Evolutionary conservation across 2,888 invertebrate genomes (phyloP), one percentile per base, ranked within the genome.

Genomic region (Caenorhabditis zanzibari): DNA sequence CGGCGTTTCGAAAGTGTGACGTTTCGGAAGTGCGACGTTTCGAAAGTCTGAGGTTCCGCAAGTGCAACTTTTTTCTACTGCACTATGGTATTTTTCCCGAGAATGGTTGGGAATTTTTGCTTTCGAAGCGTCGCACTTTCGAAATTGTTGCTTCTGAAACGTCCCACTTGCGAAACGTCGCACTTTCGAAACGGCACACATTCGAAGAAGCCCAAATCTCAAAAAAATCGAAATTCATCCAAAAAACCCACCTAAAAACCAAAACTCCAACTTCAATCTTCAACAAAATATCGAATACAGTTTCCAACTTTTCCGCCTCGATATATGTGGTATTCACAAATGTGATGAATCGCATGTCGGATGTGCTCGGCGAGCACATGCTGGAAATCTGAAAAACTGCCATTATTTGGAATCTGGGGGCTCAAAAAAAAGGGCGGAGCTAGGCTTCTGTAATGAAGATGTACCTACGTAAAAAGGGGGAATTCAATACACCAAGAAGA

Each of bases 301-400:
- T 16, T 22, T 58, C 66, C 54, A 72, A 19, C 12, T 73, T 68
- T 19, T 72, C 58, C n/a, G 47, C 58, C 19, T 77, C n/a, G 1
- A 82, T 61, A 22, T 74, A 59, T 19, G 38, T 77, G 1, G 77
- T 82, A 19, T 82, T 82, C 22, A 82, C 72, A 24, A 82, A 71
- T 7, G 77, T 82, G 52, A 82, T 82, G 32, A 82, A 77, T 41
- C 76, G 76, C 1, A 77, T 52, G 22, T 82, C 59, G 12, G 75
- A 63, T 0, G 81, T 81, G 49, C 80, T 80, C 28, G 66, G 35
- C 9, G 80, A 80, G 66, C 80, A 80, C 80, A 80, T 80, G 19
- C 61, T 41, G 61, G 9, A 41, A 44, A 63, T 47, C 1, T 49
- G 19, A 10, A 49, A 19, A 49, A 49, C n/a, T 49, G 14, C 44